Conservation (phyloP, 2,888 invertebrate genomes). For the Drosophila falleni region DNA sequence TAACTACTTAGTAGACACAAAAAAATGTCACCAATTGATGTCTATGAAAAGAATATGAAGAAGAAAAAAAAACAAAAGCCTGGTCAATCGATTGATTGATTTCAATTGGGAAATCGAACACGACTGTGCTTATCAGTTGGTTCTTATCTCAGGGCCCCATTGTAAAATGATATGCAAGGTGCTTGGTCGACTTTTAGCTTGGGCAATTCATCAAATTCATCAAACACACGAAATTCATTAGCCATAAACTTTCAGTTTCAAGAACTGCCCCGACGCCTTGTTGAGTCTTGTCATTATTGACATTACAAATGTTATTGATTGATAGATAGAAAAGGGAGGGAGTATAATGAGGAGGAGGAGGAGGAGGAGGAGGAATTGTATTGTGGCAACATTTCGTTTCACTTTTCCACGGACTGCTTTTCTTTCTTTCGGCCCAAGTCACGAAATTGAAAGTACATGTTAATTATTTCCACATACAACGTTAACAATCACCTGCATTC, state of each 20-base stretch:
- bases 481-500: slow-evolving; percentile 75
- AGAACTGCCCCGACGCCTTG: slow-evolving; percentile 42
- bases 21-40: slow-evolving; percentile 59
- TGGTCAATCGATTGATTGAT: slow-evolving; percentile 71
- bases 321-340: slow-evolving; percentile 21
- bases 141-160: slow-evolving; percentile 39
- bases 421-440: slow-evolving; percentile 48
- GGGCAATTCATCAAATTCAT: slow-evolving; percentile 71
- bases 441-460: slow-evolving; percentile 82
- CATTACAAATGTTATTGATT: slow-evolving; percentile 81
- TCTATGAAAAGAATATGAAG: neutral
- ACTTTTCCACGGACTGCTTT: slow-evolving; percentile 52
- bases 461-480: slow-evolving; percentile 76
- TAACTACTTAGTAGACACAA: neutral
- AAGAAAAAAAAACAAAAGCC: neutral
- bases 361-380: neutral
- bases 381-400: slow-evolving; percentile 52
- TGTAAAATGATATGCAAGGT: slow-evolving; percentile 69
- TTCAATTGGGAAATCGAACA: slow-evolving; percentile 34
- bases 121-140: slow-evolving; percentile 40
- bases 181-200: slow-evolving; percentile 47
- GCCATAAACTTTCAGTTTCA: slow-evolving; percentile 63
- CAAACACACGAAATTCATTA: slow-evolving; percentile 64
- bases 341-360: neutral
- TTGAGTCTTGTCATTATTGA: slow-evolving; percentile 75